Evolutionary conservation across 2,113 vertebrate genomes (phyloP).

Genomic region (Actenoides hombroni): DNA sequence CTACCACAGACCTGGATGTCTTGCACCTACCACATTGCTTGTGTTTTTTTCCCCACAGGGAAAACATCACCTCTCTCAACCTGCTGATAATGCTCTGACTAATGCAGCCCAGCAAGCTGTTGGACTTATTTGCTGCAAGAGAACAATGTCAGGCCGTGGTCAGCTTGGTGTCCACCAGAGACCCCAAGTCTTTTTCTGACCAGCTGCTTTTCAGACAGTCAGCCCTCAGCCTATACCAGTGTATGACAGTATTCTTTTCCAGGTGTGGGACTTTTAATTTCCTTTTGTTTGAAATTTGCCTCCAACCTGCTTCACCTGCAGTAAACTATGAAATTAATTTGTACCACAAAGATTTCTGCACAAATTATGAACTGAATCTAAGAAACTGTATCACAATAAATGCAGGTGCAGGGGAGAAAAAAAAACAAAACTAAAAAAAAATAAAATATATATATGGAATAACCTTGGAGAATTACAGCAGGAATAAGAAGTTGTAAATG

Average conservation of each 20-base stretch:
- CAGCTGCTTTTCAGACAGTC: neutral
- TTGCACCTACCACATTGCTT: neutral
- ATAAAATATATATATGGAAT: neutral
- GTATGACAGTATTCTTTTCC: neutral
- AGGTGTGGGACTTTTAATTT: neutral
- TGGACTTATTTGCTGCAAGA: neutral
- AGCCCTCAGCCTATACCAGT: neutral
- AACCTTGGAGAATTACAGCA: neutral
- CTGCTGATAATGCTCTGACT: neutral
- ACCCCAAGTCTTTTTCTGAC: neutral
- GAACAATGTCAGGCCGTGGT: rapidly evolving
- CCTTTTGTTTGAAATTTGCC: neutral
- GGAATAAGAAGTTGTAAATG: neutral
- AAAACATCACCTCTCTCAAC: neutral
- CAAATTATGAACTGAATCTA: neutral
- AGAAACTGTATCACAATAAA: neutral
- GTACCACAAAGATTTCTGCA: neutral
- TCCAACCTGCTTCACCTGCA: neutral
- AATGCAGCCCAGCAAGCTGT: neutral
- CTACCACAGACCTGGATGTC: neutral
- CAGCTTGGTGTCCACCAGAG: neutral
- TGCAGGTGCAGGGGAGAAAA: neutral
- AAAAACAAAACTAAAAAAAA: neutral
- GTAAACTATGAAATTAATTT: neutral
- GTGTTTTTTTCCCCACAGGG: neutral